These are phyloP conservation scores for Pherbina coryleti DNA, from an alignment of 2,888 invertebrate genomes.

Conservation along the genomic window DNA sequence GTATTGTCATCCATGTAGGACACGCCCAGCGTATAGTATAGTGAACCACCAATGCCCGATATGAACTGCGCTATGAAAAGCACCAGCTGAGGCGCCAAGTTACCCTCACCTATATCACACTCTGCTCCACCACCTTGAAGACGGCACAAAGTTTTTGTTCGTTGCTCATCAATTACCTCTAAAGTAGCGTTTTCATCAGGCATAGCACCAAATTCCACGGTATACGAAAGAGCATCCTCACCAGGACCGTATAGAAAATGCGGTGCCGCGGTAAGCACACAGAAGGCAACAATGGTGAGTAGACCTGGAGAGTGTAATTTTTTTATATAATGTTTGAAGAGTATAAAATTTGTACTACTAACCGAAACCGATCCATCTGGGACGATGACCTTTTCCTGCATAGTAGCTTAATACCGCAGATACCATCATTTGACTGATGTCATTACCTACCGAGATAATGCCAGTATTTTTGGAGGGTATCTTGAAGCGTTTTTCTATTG, in stretches of 20 bases:
- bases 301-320: slow-evolving; percentile 62
- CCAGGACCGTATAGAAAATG: slow-evolving; percentile 80
- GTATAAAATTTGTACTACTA: slow-evolving; percentile 25
- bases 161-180: slow-evolving; percentile 70
- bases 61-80: slow-evolving; percentile 79
- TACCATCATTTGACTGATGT: slow-evolving; percentile 78
- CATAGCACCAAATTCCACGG: slow-evolving; percentile 73
- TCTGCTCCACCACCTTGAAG: slow-evolving; percentile 64
- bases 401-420: slow-evolving; percentile 78
- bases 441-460: slow-evolving; percentile 80
- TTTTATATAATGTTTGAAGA: too few relatives aligned
- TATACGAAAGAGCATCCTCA: slow-evolving; percentile 75
- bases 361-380: slow-evolving; percentile 79
- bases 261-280: slow-evolving; percentile 76
- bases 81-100: slow-evolving; percentile 75
- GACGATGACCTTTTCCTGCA: slow-evolving; percentile 79
- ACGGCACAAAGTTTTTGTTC: slow-evolving; percentile 73
- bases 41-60: slow-evolving; percentile 78
- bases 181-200: slow-evolving; percentile 69
- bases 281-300: slow-evolving; percentile 75
- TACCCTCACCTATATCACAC: slow-evolving; percentile 72
- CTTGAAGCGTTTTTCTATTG: slow-evolving; percentile 80
- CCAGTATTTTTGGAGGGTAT: slow-evolving; percentile 80
- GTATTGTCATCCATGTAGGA: slow-evolving; percentile 84
- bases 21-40: slow-evolving; percentile 78